A percentile compares a stretch with the other conserved stretches of the same genome.
Evolutionary conservation across 2,113 vertebrate species (phyloP).

Genomic region (Ascaphus truei): DNA sequence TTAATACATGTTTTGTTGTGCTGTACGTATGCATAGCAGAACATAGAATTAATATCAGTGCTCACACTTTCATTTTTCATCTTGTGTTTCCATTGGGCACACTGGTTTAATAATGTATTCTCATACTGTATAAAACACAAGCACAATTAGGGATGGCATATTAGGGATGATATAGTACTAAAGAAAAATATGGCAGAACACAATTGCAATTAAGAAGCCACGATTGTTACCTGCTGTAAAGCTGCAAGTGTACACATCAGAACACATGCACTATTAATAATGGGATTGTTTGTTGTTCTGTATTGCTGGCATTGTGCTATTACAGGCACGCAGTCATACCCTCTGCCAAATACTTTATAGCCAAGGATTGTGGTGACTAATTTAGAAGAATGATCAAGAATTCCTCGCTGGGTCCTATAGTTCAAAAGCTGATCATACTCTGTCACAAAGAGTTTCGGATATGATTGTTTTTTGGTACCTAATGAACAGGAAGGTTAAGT

Average conservation of each 20-base stretch:
- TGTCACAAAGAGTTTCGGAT: too few species aligned
- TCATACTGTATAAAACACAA: not conserved
- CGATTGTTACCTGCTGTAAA: too few species aligned
- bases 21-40: too few species aligned
- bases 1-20: not conserved
- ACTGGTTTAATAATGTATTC: not conserved
- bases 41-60: too few species aligned
- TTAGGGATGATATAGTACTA: not conserved
- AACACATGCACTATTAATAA: slow-evolving; percentile 2
- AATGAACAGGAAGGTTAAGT: too few species aligned
- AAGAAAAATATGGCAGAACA: not conserved
- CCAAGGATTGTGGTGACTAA: not conserved
- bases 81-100: not conserved
- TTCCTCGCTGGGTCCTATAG: too few species aligned
- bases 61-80: too few species aligned
- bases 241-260: not conserved
- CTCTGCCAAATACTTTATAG: not conserved
- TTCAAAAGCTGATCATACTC: too few species aligned
- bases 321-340: not conserved
- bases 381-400: not conserved
- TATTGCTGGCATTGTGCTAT: not conserved
- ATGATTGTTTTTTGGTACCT: too few species aligned
- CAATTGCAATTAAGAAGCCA: too few species aligned
- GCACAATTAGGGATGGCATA: not conserved
- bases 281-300: slow-evolving; percentile 11